Base-by-base conservation (phyloP, 1,140 invertebrate species). In the Agraylea sexmaculata region DNA sequence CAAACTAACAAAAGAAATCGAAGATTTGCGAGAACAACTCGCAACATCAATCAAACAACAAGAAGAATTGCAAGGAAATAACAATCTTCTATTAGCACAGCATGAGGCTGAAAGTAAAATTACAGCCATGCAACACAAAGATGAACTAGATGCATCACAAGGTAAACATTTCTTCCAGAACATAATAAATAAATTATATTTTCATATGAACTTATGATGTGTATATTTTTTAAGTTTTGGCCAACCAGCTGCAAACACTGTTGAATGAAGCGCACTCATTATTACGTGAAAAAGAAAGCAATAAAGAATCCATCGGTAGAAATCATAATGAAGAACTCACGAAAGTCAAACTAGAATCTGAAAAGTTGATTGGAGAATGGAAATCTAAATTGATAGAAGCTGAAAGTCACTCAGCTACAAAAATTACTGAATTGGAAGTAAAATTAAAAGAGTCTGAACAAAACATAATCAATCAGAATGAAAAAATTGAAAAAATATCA, bases 241-340 rank as follows among this genome's bases (percentile, higher is more conserved):
- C 64, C 34, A 56, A 61, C 25, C 61, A 68, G 56, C 52, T 68
- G 20, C 65, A 68, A 40, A 68, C 65, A 38, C 50, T 68, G 18
- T 49, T 68, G 30, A 61, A 68, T 47, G 64, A 68, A 56, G 63
- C 65, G 8, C 66, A 68, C 40, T 60, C 57, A 16, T 51, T 68
- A 11, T 52, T 68, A 13, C 59, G 64, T 51, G 64, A 68, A 54
- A 68, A 66, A 41, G 64, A 66, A 47, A 56, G 40, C 27, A 64
- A 68, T 55, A 66, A 66, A 45, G 64, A 68, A 51, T 60, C 59
- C 4, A 37, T 68, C 3, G 61, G 60, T 19, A 68, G 66, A 51
- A 68, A 62, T 42, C 59, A 66, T 57, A 57, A 58, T 4, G 65
- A 68, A 17, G 65, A 68, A 49, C 37, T 66, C 19, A 46, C 51